Conservation (phyloP, 2,113 vertebrate species). For the Eclectus roratus region DNA sequence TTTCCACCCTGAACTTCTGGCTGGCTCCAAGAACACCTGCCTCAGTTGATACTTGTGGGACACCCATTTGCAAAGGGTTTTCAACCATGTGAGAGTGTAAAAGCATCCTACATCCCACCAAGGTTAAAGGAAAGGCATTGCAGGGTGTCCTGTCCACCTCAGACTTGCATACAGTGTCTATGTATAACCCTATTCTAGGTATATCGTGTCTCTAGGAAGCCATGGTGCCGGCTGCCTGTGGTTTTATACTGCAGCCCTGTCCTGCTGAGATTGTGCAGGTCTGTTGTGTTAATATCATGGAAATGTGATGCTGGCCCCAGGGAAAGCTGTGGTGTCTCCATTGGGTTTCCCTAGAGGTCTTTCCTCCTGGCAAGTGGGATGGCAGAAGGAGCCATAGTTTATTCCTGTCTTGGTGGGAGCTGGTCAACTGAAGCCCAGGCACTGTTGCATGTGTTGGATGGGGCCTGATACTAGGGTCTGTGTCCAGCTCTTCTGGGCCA, state of each 20-base stretch:
- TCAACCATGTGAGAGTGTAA: background rate
- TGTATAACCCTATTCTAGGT: background rate
- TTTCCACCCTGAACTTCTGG: background rate
- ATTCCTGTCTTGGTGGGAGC: background rate
- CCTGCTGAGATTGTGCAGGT: background rate
- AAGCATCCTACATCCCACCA: background rate
- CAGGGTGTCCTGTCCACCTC: background rate
- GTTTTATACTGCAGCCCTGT: background rate
- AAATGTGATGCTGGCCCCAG: rapidly evolving
- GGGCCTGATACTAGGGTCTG: rapidly evolving
- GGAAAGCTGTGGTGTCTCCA: background rate
- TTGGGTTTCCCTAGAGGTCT: background rate
- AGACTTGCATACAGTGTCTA: background rate
- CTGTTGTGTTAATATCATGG: background rate
- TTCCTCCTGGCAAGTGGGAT: background rate
- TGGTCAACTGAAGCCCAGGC: background rate
- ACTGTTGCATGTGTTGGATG: background rate
- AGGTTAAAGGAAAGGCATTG: background rate
- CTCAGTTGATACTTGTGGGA: background rate
- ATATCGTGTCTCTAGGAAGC: background rate
- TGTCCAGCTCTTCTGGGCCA: background rate
- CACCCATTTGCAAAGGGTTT: background rate
- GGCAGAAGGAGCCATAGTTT: background rate
- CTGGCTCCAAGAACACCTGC: background rate
- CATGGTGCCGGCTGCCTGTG: background rate